phyloP scores from a whole-genome alignment of 2,888 invertebrate genomes.

The Acleris sparsana region DNA sequence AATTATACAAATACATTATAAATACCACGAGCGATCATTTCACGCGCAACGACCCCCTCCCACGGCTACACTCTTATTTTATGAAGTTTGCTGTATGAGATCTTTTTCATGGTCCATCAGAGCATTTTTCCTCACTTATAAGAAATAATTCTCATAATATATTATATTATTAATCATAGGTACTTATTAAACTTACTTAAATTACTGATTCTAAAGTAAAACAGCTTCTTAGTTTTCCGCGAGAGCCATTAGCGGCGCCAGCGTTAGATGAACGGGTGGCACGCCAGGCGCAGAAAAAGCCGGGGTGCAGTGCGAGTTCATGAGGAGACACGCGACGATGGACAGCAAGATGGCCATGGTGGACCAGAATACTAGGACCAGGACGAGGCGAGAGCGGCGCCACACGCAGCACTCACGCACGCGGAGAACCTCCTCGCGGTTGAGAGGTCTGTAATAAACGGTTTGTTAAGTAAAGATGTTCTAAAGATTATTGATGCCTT shows the following conservation, averaged over 20 bases:
- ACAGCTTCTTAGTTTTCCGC: neutral
- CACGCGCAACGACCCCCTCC: too few species aligned
- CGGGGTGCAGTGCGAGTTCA: neutral
- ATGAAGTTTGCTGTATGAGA: too few species aligned
- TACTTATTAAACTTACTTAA: too few species aligned
- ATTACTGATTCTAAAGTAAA: neutral
- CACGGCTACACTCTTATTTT: too few species aligned
- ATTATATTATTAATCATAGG: too few species aligned
- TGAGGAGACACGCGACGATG: slow-evolving; percentile 2
- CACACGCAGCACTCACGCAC: neutral
- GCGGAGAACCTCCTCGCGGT: neutral
- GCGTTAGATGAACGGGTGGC: slow-evolving; percentile 9
- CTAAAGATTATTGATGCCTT: too few species aligned
- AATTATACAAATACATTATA: too few species aligned
- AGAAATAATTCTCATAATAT: too few species aligned
- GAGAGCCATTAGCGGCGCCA: slow-evolving; percentile 3
- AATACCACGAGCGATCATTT: too few species aligned
- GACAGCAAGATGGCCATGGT: slow-evolving; percentile 10
- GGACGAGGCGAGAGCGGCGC: slow-evolving; percentile 9
- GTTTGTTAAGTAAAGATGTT: too few species aligned
- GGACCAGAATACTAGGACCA: slow-evolving; percentile 13
- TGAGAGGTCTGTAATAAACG: slow-evolving; percentile 4
- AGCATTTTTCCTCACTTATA: too few species aligned
- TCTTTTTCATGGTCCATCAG: too few species aligned
- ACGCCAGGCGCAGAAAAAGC: neutral